Evolutionary conservation across 1,140 invertebrate species (phyloP).

Genomic region (Calosoma granatense): DNA sequence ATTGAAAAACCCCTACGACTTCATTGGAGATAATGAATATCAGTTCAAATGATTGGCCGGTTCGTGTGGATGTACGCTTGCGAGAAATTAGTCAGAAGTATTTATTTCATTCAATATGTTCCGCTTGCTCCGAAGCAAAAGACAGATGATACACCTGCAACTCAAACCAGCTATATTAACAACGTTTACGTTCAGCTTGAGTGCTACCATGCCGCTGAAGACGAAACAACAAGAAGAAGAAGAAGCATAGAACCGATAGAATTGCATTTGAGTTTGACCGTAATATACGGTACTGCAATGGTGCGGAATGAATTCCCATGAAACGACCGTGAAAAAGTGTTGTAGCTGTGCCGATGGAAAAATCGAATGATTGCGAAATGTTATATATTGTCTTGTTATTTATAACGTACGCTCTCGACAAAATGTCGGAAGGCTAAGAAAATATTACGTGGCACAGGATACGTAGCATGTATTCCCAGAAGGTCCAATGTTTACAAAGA

Average conservation of each 20-base stretch:
- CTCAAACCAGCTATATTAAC: no score
- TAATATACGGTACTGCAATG: neutral
- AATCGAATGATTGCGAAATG: conserved; percentile 5
- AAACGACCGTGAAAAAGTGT: neutral
- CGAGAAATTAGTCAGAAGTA: no score
- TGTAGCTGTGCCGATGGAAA: neutral
- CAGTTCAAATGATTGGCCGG: no score
- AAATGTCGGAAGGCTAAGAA: conserved; percentile 3
- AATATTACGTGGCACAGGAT: conserved; percentile 3
- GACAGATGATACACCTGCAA: no score
- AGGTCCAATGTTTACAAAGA: conserved; percentile 2
- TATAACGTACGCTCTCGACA: conserved; percentile 8
- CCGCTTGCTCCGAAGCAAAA: no score
- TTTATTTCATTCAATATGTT: no score
- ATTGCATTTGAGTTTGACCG: neutral
- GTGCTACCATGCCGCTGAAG: no score
- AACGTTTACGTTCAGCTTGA: no score
- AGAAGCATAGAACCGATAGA: no score
- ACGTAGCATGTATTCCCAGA: neutral
- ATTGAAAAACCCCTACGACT: no score
- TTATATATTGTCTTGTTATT: conserved; percentile 7
- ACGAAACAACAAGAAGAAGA: neutral
- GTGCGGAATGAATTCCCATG: neutral
- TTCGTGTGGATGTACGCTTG: no score
- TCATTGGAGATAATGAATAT: no score